A percentile compares a stretch with the other conserved stretches of the same genome.
Evolutionary conservation across 2,113 vertebrate species (phyloP).

Genomic region (Thalassoma bifasciatum): DNA sequence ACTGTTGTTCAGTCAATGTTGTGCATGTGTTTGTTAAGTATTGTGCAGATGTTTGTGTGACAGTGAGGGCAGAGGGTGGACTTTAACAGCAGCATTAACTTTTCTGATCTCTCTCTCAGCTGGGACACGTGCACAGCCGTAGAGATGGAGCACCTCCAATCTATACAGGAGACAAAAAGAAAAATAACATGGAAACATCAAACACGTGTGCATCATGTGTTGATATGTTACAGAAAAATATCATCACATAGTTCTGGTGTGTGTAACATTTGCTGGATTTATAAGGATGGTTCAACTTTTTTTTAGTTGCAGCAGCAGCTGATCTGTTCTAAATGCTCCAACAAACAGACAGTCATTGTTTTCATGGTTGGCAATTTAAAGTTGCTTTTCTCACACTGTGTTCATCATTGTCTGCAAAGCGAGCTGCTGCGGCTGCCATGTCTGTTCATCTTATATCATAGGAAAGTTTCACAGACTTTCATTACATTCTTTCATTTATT

Average conservation of each 20-base stretch:
- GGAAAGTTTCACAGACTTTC: neutral
- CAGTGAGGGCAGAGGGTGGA: constrained; percentile 52
- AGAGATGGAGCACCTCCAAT: constrained; percentile 76
- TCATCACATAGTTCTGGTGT: neutral
- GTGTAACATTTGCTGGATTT: neutral
- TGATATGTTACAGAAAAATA: neutral
- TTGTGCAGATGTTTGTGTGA: constrained; percentile 3
- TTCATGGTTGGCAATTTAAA: neutral
- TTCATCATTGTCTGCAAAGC: neutral
- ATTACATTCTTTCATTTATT: neutral
- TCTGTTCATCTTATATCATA: neutral
- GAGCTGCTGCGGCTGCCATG: too few species aligned
- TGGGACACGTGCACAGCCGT: constrained; percentile 59
- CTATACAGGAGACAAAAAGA: constrained; percentile 44
- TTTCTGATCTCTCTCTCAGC: constrained; percentile 64
- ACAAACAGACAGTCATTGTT: constrained; percentile 27
- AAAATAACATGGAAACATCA: neutral
- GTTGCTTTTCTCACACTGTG: neutral
- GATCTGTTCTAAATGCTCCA: neutral
- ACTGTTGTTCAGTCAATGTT: neutral
- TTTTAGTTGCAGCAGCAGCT: constrained; percentile 8
- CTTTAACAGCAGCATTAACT: constrained; percentile 57
- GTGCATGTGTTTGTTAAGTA: neutral
- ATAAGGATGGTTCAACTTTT: neutral
- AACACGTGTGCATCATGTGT: neutral